Conservation (phyloP, 2,888 invertebrate genomes). For the Agrotis clavis region DNA sequence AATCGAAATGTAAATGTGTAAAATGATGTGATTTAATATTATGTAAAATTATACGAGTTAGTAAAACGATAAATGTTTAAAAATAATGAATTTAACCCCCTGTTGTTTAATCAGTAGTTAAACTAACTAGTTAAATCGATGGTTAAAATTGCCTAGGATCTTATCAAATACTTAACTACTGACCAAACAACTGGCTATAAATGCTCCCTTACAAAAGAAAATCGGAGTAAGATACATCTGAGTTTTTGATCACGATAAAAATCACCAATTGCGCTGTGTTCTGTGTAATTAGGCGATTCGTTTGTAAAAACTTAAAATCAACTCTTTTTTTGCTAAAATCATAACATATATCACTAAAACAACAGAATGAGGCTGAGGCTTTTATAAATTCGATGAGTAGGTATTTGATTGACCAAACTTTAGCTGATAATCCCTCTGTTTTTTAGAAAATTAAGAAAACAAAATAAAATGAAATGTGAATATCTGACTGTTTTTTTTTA, state of each 20-base stretch:
- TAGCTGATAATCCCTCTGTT: conserved; percentile 15
- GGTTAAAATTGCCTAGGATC: too few relatives aligned
- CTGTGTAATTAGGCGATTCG: conserved; percentile 9
- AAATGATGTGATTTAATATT: conserved; percentile 41
- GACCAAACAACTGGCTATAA: too few relatives aligned
- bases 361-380: neutral
- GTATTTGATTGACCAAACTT: conserved; percentile 39
- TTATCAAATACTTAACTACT: too few relatives aligned
- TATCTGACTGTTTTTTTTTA: conserved; percentile 19
- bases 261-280: conserved; percentile 40
- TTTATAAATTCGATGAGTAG: conserved; percentile 11
- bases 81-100: neutral
- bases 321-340: neutral
- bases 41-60: conserved; percentile 1
- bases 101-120: too few relatives aligned
- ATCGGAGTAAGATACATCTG: neutral
- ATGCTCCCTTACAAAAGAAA: conserved; percentile 5
- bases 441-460: conserved; percentile 37
- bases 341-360: too few relatives aligned
- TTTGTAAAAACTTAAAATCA: conserved; percentile 21
- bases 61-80: conserved; percentile 9
- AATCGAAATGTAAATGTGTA: conserved; percentile 31
- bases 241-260: conserved; percentile 11
- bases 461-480: conserved; percentile 35
- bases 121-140: too few relatives aligned